Evolutionary conservation across 2,797 vertebrate species (phyloP), one percentile per base, ranked within the genome.

Genomic region (Lycodopsis pacificus): DNA sequence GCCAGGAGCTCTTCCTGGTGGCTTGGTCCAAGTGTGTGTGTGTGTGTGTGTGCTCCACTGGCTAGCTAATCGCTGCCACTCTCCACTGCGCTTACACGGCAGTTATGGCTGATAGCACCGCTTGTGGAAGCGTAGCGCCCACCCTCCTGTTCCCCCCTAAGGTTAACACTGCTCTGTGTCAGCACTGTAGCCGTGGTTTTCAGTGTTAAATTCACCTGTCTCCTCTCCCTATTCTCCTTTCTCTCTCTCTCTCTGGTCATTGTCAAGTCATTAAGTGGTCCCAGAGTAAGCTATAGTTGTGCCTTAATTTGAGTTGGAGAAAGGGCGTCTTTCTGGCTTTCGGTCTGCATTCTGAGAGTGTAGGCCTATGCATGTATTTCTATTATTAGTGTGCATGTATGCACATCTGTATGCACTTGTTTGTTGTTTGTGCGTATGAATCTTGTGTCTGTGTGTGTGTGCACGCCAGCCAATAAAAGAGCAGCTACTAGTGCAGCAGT

Each of bases 191-290:
- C 42, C 15, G 14, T 44, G 15, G 42, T 46, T 46, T 46, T 15
- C 42, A 46, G 15, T 46, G 42, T 44, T 14, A 67, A 72, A 76
- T 38, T 79, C 64, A 79, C 67, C 54, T 79, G 34, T 27, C 34
- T 65, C 54, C 27, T 30, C 53, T 56, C 25, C 53, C 7, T n/a
- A 1, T 11, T 54, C 7, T 66, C 3, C 19, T 65, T 3, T 54
- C 8, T 36, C 59, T 34, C 65, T 34, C 65, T 44, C 25, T 70
- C 25, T 30, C 30, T 5, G n/a, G 51, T 67, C 27, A 68, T 80
- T 77, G 65, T 27, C 69, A 77, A 69, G 69, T 84, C 72, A 86
- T 84, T 74, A 81, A 73, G 48, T 1, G 5, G 27, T 66, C 66
- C 62, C 30, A 56, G 56, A 68, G 51, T 44, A 36, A 70, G 67